Base-by-base conservation (phyloP, 2,113 vertebrate genomes). In the Sula dactylatra region DNA sequence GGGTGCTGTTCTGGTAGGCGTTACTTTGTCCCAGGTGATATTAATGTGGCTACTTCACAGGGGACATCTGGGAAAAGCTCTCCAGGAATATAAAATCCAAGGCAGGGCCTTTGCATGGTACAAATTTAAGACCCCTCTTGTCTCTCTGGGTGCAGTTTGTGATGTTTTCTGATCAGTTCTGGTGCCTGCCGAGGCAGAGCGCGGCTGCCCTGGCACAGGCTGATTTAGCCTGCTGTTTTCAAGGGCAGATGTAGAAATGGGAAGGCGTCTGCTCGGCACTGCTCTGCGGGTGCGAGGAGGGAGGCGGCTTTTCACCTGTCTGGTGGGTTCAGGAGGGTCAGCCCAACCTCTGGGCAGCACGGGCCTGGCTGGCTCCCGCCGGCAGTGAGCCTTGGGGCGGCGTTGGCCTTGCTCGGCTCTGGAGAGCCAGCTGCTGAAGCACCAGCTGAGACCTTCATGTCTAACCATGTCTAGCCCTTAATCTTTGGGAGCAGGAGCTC, bases 1-100 rank as follows among this genome's bases (percentile, higher is more conserved):
- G 49, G 13, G 24, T 16, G 11, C 26, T 44, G 42, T 27, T 61
- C 19, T 5, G 67, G 0, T 29, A 8, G 32, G 27, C 52, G 31
- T 81, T 32, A 2, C 40, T 64, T 3, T 24, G 24, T 52, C 32
- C 49, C 22, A 4, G n/a, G 47, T 40, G 73, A 13, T 2, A 1
- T 50, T 24, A 5, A 8, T 1, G 0, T 5, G 22, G 13, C 26
- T n/a, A 1, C 44, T 38, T 80, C 7, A 1, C 1, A 2, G 32
- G 25, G 10, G 15, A 6, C 0, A 0, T 52, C 5, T 25, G 9
- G 24, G 34, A 31, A 52, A 24, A 56, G 34, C 67, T 38, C 29
- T 77, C 1, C 21, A n/a, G 34, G 58, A 47, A 26, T 8, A 19
- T 9, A 20, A 73, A 67, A 62, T 14, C 26, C 5, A 9, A 16